phyloP scores from a whole-genome alignment of 2,797 vertebrate genomes.

The Phyllotis vaccarum region DNA sequence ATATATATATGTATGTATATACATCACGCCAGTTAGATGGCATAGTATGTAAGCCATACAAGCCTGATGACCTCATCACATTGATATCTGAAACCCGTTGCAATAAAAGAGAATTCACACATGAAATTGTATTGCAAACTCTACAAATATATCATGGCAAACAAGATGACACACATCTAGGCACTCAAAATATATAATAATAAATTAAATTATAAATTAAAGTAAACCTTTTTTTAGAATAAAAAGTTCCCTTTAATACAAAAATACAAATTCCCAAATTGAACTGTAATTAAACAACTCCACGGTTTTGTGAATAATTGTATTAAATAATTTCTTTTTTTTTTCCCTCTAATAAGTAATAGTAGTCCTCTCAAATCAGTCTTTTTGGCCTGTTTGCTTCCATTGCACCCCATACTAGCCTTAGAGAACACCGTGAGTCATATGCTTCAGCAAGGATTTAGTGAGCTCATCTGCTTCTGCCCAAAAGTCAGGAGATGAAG shows the following conservation, averaged over 20 bases:
- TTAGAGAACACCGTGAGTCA: neutral
- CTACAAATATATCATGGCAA: neutral
- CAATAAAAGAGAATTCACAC: neutral
- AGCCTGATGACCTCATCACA: neutral
- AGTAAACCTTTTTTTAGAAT: neutral
- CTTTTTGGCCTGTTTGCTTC: neutral
- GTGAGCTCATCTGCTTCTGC: neutral
- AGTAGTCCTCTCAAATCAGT: neutral
- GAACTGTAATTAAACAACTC: neutral
- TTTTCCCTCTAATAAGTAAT: neutral
- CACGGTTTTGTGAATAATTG: neutral
- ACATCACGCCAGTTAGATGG: neutral
- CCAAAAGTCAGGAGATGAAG: neutral
- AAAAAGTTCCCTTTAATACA: neutral
- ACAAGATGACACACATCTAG: neutral
- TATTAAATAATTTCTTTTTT: neutral
- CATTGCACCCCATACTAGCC: neutral
- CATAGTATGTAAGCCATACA: neutral
- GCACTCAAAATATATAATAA: neutral
- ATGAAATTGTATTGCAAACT: neutral
- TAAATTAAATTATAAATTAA: neutral
- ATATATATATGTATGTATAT: too few relatives aligned
- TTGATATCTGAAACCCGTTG: neutral
- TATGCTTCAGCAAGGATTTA: neutral
- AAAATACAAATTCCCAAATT: neutral